Evolutionary conservation across 2,113 vertebrate species (phyloP).

Genomic region (Rhagologus leucostigma): DNA sequence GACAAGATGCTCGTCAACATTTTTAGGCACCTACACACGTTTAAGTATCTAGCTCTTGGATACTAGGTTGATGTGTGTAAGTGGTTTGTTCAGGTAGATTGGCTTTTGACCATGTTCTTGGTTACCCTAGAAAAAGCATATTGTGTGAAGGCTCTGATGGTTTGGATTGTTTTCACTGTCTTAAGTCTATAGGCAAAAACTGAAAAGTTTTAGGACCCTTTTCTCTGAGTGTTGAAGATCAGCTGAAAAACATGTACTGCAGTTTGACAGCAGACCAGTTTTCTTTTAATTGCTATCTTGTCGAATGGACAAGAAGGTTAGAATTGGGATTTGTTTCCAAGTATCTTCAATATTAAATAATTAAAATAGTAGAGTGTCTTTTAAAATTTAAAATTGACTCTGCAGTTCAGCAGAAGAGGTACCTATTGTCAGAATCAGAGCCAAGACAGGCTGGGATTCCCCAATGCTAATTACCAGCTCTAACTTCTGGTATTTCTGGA

Average conservation of each 20-base stretch:
- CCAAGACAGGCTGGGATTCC: conserved; percentile 51
- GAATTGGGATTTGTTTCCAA: not conserved
- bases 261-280: not conserved
- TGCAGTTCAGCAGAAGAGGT: conserved; percentile 10
- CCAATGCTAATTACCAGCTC: conserved; percentile 21
- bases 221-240: not conserved
- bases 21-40: not conserved
- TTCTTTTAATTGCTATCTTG: not conserved
- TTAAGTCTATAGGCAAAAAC: not conserved
- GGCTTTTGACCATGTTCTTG: not conserved
- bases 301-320: not conserved
- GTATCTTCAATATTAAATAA: not conserved
- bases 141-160: not conserved
- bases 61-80: not conserved
- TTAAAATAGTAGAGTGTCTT: not conserved
- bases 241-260: not conserved
- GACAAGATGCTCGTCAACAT: not conserved
- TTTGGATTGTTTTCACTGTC: not conserved
- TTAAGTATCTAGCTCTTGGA: not conserved
- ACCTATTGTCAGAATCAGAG: conserved; percentile 19
- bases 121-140: not conserved
- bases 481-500: conserved; percentile 59
- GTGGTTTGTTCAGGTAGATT: not conserved
- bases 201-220: not conserved
- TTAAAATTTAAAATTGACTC: conserved; percentile 6